Conservation (phyloP, 2,113 vertebrate genomes). For the Hypanus sabinus region DNA sequence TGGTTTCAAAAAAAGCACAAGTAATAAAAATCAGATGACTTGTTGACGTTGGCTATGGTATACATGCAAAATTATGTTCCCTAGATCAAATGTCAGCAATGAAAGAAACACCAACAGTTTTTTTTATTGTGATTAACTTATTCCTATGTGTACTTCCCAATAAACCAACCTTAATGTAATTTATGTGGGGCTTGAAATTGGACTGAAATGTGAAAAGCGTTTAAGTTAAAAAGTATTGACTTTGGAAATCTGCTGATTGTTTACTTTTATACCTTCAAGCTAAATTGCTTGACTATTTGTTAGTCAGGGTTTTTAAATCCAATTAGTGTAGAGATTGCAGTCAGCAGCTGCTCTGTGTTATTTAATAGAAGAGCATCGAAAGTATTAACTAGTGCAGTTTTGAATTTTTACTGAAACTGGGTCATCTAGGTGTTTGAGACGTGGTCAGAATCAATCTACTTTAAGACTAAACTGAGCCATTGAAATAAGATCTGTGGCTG, state of each 20-base stretch:
- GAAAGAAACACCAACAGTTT: not conserved
- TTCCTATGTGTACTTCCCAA: not conserved
- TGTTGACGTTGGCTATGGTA: not conserved
- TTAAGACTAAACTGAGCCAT: not conserved
- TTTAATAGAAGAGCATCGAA: not conserved
- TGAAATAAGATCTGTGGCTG: not conserved
- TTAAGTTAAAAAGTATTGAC: not conserved
- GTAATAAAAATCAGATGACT: constrained; percentile 12
- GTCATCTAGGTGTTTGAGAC: not conserved
- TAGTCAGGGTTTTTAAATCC: not conserved
- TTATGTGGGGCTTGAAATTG: not conserved
- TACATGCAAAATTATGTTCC: not conserved
- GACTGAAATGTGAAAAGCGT: not conserved
- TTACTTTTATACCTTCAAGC: not conserved
- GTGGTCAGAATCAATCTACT: not conserved
- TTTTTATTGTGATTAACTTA: not conserved
- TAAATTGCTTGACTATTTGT: not conserved
- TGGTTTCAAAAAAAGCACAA: constrained; percentile 4
- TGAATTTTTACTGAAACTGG: not conserved
- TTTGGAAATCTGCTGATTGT: not conserved
- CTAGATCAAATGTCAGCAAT: not conserved
- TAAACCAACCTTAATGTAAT: not conserved
- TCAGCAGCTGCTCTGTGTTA: not conserved
- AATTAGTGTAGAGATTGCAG: not conserved
- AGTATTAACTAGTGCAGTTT: not conserved